Evolutionary conservation across 1,140 invertebrate species (phyloP).

Genomic region (Hesperophylax magnus): DNA sequence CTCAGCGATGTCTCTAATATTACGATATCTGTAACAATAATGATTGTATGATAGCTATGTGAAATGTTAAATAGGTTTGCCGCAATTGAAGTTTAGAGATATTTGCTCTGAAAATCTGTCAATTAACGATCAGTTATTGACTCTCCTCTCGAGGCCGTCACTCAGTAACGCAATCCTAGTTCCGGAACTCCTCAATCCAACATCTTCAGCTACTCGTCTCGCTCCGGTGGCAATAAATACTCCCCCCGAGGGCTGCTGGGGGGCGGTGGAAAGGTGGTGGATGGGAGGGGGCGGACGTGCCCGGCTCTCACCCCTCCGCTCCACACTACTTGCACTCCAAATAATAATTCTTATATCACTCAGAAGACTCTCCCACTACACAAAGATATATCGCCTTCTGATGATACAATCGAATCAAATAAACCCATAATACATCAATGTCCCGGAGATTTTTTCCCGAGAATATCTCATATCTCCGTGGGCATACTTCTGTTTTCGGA

Average conservation of each 20-base stretch:
- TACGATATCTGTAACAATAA: no score
- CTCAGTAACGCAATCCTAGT: slow-evolving; percentile 38
- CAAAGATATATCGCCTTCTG: slow-evolving; percentile 55
- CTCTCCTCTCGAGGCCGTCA: slow-evolving; percentile 42
- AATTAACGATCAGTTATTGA: slow-evolving; percentile 37
- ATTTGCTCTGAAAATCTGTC: no score
- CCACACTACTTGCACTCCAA: slow-evolving; percentile 50
- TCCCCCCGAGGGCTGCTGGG: slow-evolving; percentile 31
- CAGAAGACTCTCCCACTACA: slow-evolving; percentile 19
- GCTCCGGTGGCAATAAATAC: slow-evolving; percentile 45
- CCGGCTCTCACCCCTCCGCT: slow-evolving; percentile 17
- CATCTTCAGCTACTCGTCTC: slow-evolving; percentile 20
- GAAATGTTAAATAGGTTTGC: no score
- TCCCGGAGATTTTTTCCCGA: slow-evolving; percentile 48
- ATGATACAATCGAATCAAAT: slow-evolving; percentile 59
- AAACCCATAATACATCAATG: slow-evolving; percentile 58
- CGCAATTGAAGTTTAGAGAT: no score
- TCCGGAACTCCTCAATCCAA: slow-evolving; percentile 30
- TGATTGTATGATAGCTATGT: no score
- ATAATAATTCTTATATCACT: slow-evolving; percentile 59
- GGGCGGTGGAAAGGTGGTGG: slow-evolving; percentile 8
- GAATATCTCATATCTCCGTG: slow-evolving; percentile 43
- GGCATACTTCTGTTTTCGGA: slow-evolving; percentile 5
- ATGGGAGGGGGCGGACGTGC: slow-evolving; percentile 55
- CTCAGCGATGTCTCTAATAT: no score